Percentiles rank a stretch among this genome's conserved stretches.
phyloP scores from a whole-genome alignment of 1,140 invertebrate genomes.

The Pseudomyrmex concolor region DNA sequence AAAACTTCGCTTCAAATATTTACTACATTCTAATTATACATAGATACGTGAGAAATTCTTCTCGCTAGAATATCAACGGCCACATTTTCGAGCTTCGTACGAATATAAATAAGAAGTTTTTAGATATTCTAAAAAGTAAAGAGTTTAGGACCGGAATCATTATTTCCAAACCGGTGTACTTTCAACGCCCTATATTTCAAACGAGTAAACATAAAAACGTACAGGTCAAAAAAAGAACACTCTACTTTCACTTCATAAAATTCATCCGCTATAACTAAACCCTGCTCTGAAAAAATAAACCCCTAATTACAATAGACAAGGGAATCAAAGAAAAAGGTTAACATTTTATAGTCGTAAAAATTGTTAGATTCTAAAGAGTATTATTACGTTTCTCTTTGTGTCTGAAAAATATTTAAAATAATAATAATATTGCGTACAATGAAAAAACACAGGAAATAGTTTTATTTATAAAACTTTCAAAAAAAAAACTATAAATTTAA shows the following conservation, averaged over 20 bases:
- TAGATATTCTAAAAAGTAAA: neutral
- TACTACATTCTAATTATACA: too few relatives aligned
- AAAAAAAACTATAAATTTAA: neutral
- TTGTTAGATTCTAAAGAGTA: neutral
- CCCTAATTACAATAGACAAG: constrained; percentile 40
- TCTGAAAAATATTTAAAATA: neutral
- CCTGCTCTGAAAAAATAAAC: constrained; percentile 49
- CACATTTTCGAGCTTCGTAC: neutral
- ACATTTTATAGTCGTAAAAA: neutral
- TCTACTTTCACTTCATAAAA: constrained; percentile 74
- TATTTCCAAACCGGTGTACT: neutral
- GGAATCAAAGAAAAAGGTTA: constrained; percentile 71
- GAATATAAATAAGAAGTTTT: constrained; percentile 5
- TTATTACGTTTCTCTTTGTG: neutral
- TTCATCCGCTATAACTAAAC: constrained; percentile 13
- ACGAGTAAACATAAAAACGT: constrained; percentile 56
- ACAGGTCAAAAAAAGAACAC: constrained; percentile 63
- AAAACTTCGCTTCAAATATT: too few relatives aligned
- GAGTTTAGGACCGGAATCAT: neutral
- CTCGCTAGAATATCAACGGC: neutral
- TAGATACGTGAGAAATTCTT: neutral
- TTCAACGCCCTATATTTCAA: neutral
- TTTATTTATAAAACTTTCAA: constrained; percentile 1
- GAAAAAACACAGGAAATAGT: neutral
- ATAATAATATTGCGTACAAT: neutral